A percentile compares a stretch with the other conserved stretches of the same genome.
Conservation (phyloP, 23 tunicate genomes). For the Halocynthia roretzi region DNA sequence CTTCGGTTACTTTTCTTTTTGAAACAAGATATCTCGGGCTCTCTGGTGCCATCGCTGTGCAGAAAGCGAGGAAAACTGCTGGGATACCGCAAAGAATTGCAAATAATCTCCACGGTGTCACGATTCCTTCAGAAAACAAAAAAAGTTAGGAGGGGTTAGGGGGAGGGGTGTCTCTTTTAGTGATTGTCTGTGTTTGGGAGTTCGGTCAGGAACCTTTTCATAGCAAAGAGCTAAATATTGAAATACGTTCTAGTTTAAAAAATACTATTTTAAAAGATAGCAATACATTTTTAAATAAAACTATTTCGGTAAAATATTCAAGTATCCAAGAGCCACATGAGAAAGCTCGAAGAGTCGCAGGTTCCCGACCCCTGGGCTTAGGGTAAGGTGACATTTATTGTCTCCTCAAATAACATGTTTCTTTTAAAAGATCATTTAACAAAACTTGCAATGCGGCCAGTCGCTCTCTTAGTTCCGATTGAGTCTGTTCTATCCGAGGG, state of each 20-base stretch:
- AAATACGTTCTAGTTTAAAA: background rate
- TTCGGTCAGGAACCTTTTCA: no score
- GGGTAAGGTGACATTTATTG: background rate
- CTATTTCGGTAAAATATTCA: background rate
- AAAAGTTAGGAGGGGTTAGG: background rate
- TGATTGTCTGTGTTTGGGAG: no score
- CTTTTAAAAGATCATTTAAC: no score
- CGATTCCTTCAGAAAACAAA: constrained; percentile 24
- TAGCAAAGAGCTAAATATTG: background rate
- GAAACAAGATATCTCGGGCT: constrained; percentile 52
- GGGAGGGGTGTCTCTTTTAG: no score
- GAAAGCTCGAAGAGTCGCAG: no score
- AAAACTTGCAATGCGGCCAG: no score
- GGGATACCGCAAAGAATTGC: constrained; percentile 33
- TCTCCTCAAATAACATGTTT: no score
- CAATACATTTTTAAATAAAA: background rate
- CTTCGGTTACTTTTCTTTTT: constrained; percentile 27
- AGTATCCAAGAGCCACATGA: no score
- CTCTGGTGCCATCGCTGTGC: constrained; percentile 49
- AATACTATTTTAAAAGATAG: background rate
- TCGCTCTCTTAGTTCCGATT: no score
- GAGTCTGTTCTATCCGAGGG: no score
- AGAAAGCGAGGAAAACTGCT: constrained; percentile 24
- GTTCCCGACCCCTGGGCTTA: no score
- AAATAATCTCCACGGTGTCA: constrained; percentile 72